Evolutionary conservation across 2,797 vertebrate genomes (phyloP).

Genomic region (Siniperca undulata): DNA sequence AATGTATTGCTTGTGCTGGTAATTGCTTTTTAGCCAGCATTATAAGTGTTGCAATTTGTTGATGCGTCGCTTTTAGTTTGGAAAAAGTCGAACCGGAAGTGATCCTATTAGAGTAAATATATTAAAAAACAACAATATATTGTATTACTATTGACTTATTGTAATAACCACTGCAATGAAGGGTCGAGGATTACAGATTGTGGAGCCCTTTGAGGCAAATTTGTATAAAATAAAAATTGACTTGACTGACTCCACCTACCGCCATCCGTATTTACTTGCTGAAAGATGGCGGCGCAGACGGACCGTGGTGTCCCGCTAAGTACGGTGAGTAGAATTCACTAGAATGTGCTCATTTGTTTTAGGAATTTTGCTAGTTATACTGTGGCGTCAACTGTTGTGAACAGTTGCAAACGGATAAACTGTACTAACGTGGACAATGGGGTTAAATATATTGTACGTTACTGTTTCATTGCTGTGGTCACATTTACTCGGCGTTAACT

Average conservation of each 20-base stretch:
- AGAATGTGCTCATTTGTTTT: not conserved
- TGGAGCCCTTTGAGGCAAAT: too few relatives aligned
- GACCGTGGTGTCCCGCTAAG: slow-evolving; percentile 76
- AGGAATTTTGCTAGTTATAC: fast-evolving
- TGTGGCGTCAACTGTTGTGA: fast-evolving
- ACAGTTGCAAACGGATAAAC: fast-evolving
- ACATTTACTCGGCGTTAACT: too few relatives aligned
- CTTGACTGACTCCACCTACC: not conserved
- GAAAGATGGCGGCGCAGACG: slow-evolving; percentile 57
- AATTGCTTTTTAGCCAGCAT: not conserved
- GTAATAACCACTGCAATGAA: too few relatives aligned
- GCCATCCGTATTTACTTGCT: not conserved
- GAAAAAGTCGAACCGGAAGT: slow-evolving; percentile 9
- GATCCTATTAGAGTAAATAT: too few relatives aligned
- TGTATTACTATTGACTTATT: not conserved
- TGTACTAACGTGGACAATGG: fast-evolving
- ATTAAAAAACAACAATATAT: not conserved
- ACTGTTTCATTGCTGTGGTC: too few relatives aligned
- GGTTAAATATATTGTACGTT: not conserved
- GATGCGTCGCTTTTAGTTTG: not conserved
- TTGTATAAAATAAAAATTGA: too few relatives aligned
- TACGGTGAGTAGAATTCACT: slow-evolving; percentile 68
- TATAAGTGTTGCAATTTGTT: not conserved
- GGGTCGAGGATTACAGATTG: not conserved
- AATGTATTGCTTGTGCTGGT: not conserved